These are phyloP conservation scores for Dallia pectoralis DNA, from an alignment of 2,797 vertebrate species.

Conservation along the genomic window DNA sequence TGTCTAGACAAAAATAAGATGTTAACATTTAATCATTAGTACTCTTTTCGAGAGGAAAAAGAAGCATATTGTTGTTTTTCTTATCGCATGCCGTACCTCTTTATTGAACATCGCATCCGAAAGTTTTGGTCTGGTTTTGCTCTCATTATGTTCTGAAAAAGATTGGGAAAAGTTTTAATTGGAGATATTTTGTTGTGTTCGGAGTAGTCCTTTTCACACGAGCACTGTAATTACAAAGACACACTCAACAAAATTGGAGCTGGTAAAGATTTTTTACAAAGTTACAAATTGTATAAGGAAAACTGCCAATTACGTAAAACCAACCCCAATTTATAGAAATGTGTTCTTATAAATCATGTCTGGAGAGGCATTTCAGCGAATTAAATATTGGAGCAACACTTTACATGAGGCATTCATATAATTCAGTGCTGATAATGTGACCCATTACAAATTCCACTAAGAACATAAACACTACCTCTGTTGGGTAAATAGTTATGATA, in stretches of 20 bases:
- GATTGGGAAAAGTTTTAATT: not conserved
- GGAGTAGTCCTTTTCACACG: no score
- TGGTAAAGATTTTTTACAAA: no score
- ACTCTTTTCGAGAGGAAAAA: not conserved
- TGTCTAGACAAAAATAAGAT: conserved; percentile 27
- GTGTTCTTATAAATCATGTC: no score
- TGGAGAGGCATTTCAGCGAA: no score
- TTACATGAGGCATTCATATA: no score
- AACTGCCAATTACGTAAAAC: no score
- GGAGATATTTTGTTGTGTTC: not conserved
- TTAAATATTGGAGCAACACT: no score
- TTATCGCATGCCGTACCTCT: conserved; percentile 53
- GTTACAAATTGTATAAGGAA: no score
- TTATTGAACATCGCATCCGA: conserved; percentile 70
- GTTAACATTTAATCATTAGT: not conserved
- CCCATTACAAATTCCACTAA: not conserved
- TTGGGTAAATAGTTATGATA: not conserved
- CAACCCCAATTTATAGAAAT: no score
- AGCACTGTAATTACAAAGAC: no score
- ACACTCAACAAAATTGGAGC: no score
- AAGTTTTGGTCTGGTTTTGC: conserved; percentile 75
- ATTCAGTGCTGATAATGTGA: not conserved
- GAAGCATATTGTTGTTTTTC: not conserved
- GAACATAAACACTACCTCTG: not conserved
- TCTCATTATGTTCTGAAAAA: conserved; percentile 64